These are phyloP conservation scores for Antedon mediterranea DNA, from an alignment of 53 echinoderm and acorn worm genomes.

Conservation along the genomic window DNA sequence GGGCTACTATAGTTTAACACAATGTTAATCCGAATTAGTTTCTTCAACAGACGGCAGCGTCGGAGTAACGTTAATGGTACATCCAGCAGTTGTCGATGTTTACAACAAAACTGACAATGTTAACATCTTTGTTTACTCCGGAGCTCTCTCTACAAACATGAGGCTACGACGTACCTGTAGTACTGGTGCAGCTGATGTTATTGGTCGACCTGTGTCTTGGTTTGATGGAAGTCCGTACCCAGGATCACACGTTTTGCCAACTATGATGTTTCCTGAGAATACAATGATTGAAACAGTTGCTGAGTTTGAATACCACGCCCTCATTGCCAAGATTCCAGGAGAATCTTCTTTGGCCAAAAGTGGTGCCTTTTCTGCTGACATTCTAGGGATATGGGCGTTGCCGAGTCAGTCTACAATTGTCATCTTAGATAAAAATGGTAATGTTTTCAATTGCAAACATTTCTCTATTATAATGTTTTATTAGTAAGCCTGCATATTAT, in stretches of 20 bases:
- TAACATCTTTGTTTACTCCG: neutral
- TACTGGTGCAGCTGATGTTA: neutral
- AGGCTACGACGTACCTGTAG: neutral
- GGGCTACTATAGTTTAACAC: too few relatives aligned
- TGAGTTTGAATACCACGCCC: neutral
- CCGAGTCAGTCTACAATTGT: neutral
- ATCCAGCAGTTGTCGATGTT: neutral
- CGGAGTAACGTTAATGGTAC: neutral
- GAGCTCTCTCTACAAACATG: neutral
- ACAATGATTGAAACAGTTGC: neutral
- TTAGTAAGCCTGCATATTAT: too few relatives aligned
- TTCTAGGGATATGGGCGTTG: neutral
- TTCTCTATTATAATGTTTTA: too few relatives aligned
- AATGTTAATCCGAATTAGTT: too few relatives aligned
- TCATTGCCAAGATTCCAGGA: neutral
- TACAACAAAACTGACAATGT: neutral
- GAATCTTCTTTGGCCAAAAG: neutral
- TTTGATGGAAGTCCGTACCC: neutral
- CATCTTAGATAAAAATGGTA: neutral
- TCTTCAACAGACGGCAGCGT: neutral
- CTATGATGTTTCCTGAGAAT: neutral
- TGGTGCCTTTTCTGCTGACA: neutral
- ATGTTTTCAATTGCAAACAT: too few relatives aligned
- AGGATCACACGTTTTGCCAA: neutral
- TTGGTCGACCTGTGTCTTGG: neutral